A percentile compares a stretch with the other conserved stretches of the same genome.
Conservation (phyloP, 2,888 invertebrate species). For the Xestoiulus laeticollis region DNA sequence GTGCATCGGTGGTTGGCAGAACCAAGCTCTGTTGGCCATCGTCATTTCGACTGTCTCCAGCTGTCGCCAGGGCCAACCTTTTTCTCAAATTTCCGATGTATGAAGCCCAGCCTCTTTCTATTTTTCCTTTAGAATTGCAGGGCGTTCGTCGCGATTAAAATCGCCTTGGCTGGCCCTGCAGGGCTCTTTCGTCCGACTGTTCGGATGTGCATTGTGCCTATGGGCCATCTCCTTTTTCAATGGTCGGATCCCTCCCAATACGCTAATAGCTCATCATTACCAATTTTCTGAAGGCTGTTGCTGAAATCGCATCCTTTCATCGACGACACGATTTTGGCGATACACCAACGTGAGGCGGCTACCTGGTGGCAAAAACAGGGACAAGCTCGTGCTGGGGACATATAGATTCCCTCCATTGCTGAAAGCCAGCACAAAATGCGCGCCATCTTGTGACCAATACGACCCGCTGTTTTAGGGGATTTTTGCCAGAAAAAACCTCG, state of each 20-base stretch:
- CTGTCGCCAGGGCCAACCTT: not conserved
- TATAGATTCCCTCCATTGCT: not conserved
- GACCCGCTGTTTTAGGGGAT: too few relatives aligned
- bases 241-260: not conserved
- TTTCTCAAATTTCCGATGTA: not conserved
- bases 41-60: not conserved
- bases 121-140: not conserved
- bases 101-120: not conserved
- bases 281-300: not conserved
- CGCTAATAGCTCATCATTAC: constrained; percentile 20
- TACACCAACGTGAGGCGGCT: not conserved
- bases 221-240: constrained; percentile 3
- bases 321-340: not conserved
- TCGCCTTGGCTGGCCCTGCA: not conserved
- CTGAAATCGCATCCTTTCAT: not conserved
- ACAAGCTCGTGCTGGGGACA: not conserved
- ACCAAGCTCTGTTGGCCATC: not conserved
- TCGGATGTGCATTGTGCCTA: not conserved
- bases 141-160: not conserved
- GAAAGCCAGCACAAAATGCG: not conserved
- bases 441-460: not conserved
- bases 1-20: too few relatives aligned
- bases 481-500: too few relatives aligned
- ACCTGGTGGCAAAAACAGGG: not conserved
- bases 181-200: not conserved